A percentile compares a stretch with the other conserved stretches of the same genome.
Evolutionary conservation across 2,113 vertebrate genomes (phyloP).

Genomic region (Acrocephalus arundinaceus): DNA sequence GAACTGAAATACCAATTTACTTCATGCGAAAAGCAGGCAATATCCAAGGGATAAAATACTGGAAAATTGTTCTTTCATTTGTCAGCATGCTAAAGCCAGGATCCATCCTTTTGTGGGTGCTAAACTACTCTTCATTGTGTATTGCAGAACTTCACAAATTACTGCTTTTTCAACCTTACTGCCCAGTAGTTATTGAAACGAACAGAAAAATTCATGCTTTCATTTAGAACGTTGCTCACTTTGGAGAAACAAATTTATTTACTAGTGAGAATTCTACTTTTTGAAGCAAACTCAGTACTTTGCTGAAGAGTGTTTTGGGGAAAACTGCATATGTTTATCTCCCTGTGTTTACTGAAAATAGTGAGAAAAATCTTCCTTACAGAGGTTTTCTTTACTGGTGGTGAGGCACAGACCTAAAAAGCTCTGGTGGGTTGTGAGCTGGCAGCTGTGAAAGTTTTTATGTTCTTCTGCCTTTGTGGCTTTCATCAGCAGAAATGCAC

Average conservation of each 20-base stretch:
- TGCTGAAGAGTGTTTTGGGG: not conserved
- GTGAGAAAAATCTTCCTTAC: not conserved
- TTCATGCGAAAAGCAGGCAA: not conserved
- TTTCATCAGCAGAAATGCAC: not conserved
- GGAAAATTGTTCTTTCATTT: not conserved
- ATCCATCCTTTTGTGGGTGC: not conserved
- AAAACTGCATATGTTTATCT: not conserved
- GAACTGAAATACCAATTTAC: not conserved
- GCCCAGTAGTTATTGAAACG: not conserved
- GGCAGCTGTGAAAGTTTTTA: not conserved
- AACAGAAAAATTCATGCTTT: not conserved
- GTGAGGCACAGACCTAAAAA: not conserved
- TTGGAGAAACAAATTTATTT: not conserved
- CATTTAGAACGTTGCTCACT: not conserved
- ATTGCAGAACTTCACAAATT: not conserved
- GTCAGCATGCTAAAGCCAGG: not conserved
- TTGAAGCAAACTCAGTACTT: not conserved
- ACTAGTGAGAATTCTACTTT: not conserved
- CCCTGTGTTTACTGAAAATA: not conserved
- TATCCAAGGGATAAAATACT: not conserved
- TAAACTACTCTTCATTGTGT: not conserved
- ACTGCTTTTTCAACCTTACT: not conserved
- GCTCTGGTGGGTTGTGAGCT: not conserved
- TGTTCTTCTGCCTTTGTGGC: not conserved
- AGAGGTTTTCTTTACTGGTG: not conserved